Base-by-base conservation (phyloP, 2,888 invertebrate species). In the Stenolophus ochropezus region DNA sequence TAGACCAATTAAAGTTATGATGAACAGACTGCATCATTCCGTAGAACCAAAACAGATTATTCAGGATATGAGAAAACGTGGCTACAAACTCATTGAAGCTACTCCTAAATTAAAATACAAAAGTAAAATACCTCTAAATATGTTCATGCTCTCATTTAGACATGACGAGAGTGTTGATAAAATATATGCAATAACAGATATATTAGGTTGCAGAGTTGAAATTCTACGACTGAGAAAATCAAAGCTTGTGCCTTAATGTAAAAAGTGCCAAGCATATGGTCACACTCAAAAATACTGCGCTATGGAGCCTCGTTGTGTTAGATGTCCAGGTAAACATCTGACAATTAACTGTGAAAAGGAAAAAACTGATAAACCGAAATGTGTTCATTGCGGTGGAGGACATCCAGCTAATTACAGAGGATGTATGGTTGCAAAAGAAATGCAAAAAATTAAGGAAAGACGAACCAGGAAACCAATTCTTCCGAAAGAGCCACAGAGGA, bases 241-340 rank as follows among this genome's bases (percentile, higher is more conserved):
- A 0, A 83, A 61, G 16, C 33, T 49, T 49, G 49, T 49, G n/a
- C 49, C 49, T 14, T 14, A 49, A n/a, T 49, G 79, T 69, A 82
- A 82, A 58, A 80, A 82, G 23, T 85, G 84, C 47, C 84, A 85
- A 78, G 76, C 65, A 42, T 85, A 82, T 82, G 84, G 84, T 23
- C 84, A 85, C 80, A 84, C 84, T 2, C 84, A 85, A 74, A 83
- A 42, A 4, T 84, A 82, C 42, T 85, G 84, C 53, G 47, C 33
- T n/a, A 84, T 79, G 83, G 71, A 83, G 79, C 77, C 80, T 51
- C 74, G 84, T 77, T 84, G 85, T 83, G 75, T 85, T 80, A 85
- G 84, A 85, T 85, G 84, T 81, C n/a, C 82, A 42, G 79, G 58
- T 18, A 82, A 80, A 73, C 83, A 83, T n/a, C 77, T 61, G 14